These are phyloP conservation scores for Drosophila subpulchrella DNA, from an alignment of 1,140 invertebrate genomes.

Conservation along the genomic window DNA sequence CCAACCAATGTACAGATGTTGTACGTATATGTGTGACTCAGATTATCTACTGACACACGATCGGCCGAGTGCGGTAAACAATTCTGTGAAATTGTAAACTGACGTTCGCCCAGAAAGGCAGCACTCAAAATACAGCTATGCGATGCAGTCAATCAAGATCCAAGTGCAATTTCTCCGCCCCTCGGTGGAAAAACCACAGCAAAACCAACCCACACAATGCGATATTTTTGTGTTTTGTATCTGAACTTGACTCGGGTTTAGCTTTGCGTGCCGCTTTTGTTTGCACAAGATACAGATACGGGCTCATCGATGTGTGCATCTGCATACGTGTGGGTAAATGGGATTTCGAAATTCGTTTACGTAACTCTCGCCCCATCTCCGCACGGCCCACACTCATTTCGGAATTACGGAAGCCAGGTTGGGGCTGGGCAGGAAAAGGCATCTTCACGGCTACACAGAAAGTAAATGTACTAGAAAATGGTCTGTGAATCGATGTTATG, in stretches of 20 bases:
- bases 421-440: conserved; percentile 29
- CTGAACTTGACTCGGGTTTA: conserved; percentile 61
- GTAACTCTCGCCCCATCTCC: conserved; percentile 43
- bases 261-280: conserved; percentile 66
- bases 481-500: not conserved
- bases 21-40: conserved; percentile 30
- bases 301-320: conserved; percentile 29
- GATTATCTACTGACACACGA: conserved; percentile 35
- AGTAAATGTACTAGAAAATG: conserved; percentile 3
- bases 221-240: conserved; percentile 44
- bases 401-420: conserved; percentile 25
- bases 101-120: conserved; percentile 12
- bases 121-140: conserved; percentile 30
- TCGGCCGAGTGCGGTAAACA: conserved; percentile 55
- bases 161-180: conserved; percentile 30
- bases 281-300: conserved; percentile 63
- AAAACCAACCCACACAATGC: conserved; percentile 23
- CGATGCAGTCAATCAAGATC: conserved; percentile 62
- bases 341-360: conserved; percentile 70
- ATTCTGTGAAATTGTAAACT: conserved; percentile 68
- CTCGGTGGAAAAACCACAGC: conserved; percentile 43
- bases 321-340: conserved; percentile 41
- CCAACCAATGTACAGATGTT: conserved; percentile 10
- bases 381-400: conserved; percentile 15
- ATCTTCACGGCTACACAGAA: conserved; percentile 20